Conservation (phyloP, 2,113 vertebrate species). For the Polypterus bichir region DNA sequence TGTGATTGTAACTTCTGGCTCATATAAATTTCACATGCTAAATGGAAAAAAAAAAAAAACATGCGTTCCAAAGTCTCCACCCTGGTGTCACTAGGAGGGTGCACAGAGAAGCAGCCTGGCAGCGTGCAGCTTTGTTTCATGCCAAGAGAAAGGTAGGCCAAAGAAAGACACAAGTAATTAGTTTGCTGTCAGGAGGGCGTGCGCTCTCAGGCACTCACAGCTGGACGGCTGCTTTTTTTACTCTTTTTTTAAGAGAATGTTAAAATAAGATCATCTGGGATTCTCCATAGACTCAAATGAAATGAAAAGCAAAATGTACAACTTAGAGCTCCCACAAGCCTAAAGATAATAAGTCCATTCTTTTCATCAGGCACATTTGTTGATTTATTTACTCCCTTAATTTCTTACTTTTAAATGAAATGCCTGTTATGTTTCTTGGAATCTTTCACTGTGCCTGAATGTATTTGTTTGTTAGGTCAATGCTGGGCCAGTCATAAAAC, state of each 20-base stretch:
- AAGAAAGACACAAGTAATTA: conserved; percentile 16
- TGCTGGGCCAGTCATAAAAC: no score
- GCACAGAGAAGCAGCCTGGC: no score
- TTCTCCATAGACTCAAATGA: neutral
- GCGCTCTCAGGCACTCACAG: neutral
- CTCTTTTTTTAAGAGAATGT: neutral
- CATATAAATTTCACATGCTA: conserved; percentile 43
- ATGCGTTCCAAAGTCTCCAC: conserved; percentile 15
- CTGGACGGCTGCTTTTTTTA: no score
- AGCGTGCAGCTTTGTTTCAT: neutral
- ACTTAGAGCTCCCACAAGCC: neutral
- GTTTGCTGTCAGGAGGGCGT: conserved; percentile 3
- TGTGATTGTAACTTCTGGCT: conserved; percentile 35
- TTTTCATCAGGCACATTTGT: no score
- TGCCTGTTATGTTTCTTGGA: no score
- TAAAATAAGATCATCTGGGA: conserved; percentile 3
- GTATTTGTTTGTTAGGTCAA: no score
- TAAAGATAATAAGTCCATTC: no score
- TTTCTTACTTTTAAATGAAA: neutral
- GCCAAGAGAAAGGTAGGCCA: neutral
- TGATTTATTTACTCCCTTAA: neutral
- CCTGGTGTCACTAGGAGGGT: no score
- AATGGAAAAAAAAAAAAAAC: conserved; percentile 35
- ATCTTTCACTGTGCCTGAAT: no score
- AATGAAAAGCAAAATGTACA: neutral